phyloP scores from a whole-genome alignment of 2,888 invertebrate species.

The Papilio gigon region DNA sequence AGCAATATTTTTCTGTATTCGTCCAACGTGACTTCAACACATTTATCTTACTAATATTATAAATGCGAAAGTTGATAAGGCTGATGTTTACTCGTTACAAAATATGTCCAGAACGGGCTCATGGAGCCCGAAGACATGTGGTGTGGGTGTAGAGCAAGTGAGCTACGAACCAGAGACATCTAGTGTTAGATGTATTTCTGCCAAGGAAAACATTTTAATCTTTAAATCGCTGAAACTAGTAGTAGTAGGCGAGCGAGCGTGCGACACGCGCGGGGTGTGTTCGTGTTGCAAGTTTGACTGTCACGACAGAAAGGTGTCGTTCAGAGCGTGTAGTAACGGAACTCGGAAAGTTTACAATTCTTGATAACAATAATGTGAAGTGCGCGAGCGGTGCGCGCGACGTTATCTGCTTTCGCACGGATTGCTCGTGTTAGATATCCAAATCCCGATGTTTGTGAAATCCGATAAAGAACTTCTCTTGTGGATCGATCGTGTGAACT shows the following conservation, averaged over 20 bases:
- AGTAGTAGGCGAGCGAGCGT: no score
- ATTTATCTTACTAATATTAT: neutral
- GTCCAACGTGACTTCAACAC: neutral
- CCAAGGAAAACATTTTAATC: no score
- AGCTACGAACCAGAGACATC: no score
- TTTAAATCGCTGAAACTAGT: no score
- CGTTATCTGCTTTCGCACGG: slow-evolving; percentile 22
- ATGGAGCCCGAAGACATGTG: no score
- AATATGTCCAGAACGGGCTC: no score
- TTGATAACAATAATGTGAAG: neutral
- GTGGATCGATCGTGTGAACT: slow-evolving; percentile 29
- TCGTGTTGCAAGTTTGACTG: neutral
- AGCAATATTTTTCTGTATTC: neutral
- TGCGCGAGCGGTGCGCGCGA: neutral
- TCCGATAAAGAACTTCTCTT: slow-evolving; percentile 15
- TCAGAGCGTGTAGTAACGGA: neutral
- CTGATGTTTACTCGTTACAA: no score
- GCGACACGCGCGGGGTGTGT: no score
- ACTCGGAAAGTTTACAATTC: slow-evolving; percentile 4
- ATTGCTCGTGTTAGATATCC: slow-evolving; percentile 29
- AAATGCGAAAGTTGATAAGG: no score
- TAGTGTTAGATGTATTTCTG: no score
- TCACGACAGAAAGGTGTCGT: neutral
- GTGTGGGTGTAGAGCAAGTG: no score
- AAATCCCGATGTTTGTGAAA: slow-evolving; percentile 28